Evolutionary conservation across 2,113 vertebrate species (phyloP), one percentile per base, ranked within the genome.

Genomic region (Podarcis muralis): DNA sequence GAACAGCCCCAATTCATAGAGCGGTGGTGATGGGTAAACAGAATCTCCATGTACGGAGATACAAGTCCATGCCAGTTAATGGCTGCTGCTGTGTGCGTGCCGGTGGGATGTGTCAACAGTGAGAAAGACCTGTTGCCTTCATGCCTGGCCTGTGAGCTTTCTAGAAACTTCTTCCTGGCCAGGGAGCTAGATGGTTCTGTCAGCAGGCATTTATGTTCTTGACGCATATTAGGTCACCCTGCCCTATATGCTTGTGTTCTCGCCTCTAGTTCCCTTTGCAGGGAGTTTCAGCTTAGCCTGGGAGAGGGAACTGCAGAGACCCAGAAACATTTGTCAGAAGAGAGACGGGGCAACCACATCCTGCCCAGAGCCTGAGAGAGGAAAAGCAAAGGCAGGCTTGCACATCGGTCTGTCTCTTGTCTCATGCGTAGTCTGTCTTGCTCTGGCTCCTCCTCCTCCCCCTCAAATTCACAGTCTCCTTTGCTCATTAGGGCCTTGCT

Each of bases 301-400:
- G 68, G 16, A 40, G 69, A 12, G 48, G 66, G 37, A 66, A 82
- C 65, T 81, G 48, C 43, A 57, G 76, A 81, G 65, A 87, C 77
- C 16, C 77, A 57, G 78, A 71, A 87, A 62, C 27, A 68, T 43
- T 68, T 16, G 23, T 75, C 37, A 76, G 53, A 30, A n/a, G 37
- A 43, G 23, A 74, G 32, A 72, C 12, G 53, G 32, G 80, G 20
- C 27, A 40, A 88, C 80, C 87, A 83, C 87, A 88, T 83, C 72
- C 87, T 83, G 80, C 72, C 72, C 59, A 83, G 35, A 74, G 78
- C 35, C 30, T 82, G 86, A 75, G 79, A 81, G 15, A 71, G 72
- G 48, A 81, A 62, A 72, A 68, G 16, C 72, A 59, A 72, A 81
- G 79, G 86, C 9, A 22, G 13, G 15, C 23, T n/a, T 30, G 23